Conservation (phyloP, 2,113 vertebrate species). For the Orientallactaga bullata region DNA sequence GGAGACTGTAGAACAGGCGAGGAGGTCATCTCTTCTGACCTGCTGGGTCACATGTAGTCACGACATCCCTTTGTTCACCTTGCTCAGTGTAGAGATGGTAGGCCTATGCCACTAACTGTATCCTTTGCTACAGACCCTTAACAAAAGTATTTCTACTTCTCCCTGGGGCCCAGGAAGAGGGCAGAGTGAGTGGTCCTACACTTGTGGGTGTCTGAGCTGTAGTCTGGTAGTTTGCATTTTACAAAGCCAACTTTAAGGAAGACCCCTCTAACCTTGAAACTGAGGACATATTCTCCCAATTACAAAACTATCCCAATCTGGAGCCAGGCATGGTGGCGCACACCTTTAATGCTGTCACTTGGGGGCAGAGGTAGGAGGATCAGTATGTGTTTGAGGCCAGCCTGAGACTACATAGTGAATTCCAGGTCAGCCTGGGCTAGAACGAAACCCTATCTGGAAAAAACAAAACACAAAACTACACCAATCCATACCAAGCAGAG, state of each 20-base stretch:
- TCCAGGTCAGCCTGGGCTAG: too few relatives aligned
- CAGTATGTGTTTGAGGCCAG: too few relatives aligned
- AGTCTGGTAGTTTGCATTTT: neutral
- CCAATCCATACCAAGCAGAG: neutral
- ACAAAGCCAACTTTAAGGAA: neutral
- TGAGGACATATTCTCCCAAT: neutral
- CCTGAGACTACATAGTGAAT: too few relatives aligned
- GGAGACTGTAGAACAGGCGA: too few relatives aligned
- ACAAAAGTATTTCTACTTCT: neutral
- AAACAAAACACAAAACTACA: neutral
- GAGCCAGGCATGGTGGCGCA: too few relatives aligned
- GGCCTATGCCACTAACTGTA: neutral
- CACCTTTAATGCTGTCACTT: too few relatives aligned
- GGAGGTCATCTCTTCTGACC: neutral
- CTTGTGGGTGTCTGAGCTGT: neutral
- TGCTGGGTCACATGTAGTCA: neutral
- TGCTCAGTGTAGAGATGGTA: neutral
- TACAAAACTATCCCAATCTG: neutral
- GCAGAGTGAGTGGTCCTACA: neutral
- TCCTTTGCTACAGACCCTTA: neutral
- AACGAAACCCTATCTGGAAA: too few relatives aligned
- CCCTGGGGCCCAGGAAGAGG: neutral
- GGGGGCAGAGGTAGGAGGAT: too few relatives aligned
- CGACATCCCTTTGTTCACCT: too few relatives aligned
- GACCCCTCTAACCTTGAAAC: neutral